A percentile compares a stretch with the other conserved stretches of the same genome.
These are phyloP conservation scores for Grus americana DNA, from an alignment of 2,113 vertebrate species.

Conservation along the genomic window DNA sequence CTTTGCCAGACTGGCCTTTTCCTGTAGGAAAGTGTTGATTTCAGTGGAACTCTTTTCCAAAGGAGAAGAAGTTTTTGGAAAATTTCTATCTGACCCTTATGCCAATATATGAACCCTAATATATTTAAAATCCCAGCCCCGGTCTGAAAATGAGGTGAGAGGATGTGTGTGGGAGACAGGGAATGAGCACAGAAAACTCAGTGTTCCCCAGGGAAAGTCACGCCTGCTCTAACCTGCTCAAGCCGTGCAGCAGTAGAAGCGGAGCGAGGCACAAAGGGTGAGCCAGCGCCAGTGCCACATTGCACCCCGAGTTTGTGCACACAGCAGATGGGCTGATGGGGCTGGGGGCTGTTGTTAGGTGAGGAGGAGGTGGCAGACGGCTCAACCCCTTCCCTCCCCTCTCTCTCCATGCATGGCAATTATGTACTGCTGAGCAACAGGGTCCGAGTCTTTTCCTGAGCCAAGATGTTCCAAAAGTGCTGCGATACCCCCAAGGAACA, in stretches of 20 bases:
- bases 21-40: conserved; percentile 61
- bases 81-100: conserved; percentile 40
- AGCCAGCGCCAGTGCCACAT: neutral
- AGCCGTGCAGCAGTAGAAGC: neutral
- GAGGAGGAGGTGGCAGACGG: neutral
- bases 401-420: neutral
- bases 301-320: rapidly evolving
- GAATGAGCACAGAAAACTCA: conserved; percentile 1
- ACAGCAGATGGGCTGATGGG: neutral
- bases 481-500: neutral
- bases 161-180: conserved; percentile 46
- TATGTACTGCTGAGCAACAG: neutral
- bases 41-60: conserved; percentile 60
- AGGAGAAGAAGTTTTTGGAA: conserved; percentile 53
- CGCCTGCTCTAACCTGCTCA: neutral
- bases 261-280: rapidly evolving
- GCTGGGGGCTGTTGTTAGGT: neutral
- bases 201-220: neutral
- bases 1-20: conserved; percentile 57
- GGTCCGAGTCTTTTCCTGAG: neutral
- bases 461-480: neutral
- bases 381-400: neutral
- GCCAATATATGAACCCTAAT: conserved; percentile 42
- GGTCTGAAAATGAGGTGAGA: conserved; percentile 44
- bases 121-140: conserved; percentile 39